These are phyloP conservation scores for Sarcophilus harrisii DNA, from an alignment of 2,797 vertebrate species.

Conservation along the genomic window DNA sequence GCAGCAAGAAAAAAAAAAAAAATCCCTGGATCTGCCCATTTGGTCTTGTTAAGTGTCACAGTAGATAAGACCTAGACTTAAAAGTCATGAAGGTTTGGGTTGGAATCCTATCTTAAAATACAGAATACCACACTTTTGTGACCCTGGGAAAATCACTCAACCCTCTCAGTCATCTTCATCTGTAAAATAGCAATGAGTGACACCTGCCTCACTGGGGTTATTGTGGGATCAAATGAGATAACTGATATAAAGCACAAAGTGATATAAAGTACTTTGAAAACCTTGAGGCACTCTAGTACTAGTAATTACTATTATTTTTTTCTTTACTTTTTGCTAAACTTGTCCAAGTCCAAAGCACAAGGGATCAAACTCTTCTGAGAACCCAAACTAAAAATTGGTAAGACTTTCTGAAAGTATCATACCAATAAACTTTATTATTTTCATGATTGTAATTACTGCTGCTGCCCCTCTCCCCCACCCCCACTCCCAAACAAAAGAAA, in stretches of 20 bases:
- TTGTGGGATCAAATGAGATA: neutral
- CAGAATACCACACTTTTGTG: neutral
- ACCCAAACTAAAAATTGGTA: neutral
- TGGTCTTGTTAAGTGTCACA: neutral
- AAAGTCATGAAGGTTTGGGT: too few relatives aligned
- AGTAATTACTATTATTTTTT: neutral
- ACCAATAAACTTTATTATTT: neutral
- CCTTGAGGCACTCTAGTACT: rapidly evolving
- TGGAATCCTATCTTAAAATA: neutral
- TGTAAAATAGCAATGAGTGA: neutral
- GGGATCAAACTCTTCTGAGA: neutral
- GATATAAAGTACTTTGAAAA: neutral
- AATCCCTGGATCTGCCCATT: neutral
- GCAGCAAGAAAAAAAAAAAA: too few relatives aligned
- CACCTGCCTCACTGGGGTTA: neutral
- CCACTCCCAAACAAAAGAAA: neutral
- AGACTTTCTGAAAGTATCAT: neutral
- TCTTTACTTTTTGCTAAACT: neutral
- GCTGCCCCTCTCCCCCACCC: too few relatives aligned
- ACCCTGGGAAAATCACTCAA: neutral
- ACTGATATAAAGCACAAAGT: neutral
- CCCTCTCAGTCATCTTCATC: neutral
- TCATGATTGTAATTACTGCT: neutral
- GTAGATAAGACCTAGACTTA: too few relatives aligned
- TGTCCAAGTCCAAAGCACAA: neutral